Evolutionary conservation across 2,113 vertebrate species (phyloP).

Genomic region (Lasiurus cinereus): DNA sequence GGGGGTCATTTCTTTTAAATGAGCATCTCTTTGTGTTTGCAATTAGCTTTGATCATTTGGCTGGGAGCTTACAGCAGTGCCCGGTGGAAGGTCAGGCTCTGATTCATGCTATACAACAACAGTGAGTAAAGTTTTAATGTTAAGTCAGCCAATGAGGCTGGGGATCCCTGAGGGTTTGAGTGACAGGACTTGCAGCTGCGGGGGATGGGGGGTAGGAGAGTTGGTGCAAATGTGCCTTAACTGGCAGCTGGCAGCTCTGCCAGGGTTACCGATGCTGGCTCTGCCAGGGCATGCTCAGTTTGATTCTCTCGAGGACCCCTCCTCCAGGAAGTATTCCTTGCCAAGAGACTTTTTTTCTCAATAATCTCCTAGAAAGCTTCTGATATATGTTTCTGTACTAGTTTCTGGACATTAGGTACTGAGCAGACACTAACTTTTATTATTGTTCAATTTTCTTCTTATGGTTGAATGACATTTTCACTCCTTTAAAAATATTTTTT

Average conservation of each 20-base stretch:
- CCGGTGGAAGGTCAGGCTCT: neutral
- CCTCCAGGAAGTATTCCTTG: neutral
- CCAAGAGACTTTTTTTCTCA: neutral
- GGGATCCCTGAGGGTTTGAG: neutral
- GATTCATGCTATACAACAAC: neutral
- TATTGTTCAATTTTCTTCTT: neutral
- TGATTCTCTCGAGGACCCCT: neutral
- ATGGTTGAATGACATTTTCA: neutral
- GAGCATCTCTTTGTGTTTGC: slow-evolving; percentile 75
- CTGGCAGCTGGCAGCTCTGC: neutral
- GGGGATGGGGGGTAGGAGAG: neutral
- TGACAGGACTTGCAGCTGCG: neutral
- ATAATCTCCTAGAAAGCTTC: neutral
- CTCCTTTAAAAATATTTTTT: no score
- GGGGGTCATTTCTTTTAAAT: slow-evolving; percentile 74
- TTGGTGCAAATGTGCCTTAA: neutral
- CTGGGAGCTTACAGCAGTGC: neutral
- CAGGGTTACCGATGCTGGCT: no score
- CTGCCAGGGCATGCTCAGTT: neutral
- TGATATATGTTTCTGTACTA: neutral
- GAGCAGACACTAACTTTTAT: neutral
- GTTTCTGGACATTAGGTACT: neutral
- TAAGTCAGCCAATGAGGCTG: neutral
- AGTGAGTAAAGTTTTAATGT: slow-evolving; percentile 23
- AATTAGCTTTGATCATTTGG: slow-evolving; percentile 73